Evolutionary conservation across 2,113 vertebrate species (phyloP).

Genomic region (Hippotragus niger): DNA sequence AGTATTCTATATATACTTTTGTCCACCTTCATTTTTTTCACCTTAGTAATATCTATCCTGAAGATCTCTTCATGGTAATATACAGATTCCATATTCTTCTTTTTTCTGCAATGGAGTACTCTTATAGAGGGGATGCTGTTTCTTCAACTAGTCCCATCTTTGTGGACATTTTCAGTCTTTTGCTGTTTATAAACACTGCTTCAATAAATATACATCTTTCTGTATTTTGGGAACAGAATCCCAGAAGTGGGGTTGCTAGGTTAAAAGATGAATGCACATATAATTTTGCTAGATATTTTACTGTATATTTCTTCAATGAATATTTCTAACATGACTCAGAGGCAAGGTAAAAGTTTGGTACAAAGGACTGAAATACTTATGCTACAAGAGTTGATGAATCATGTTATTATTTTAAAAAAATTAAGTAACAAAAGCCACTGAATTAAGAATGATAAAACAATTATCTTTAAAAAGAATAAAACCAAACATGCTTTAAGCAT

Average conservation of each 20-base stretch:
- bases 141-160: background rate
- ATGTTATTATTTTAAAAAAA: slow-evolving; percentile 54
- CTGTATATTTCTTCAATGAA: slow-evolving; percentile 40
- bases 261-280: slow-evolving; percentile 52
- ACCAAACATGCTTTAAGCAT: slow-evolving; percentile 52
- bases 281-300: slow-evolving; percentile 59
- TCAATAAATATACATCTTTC: slow-evolving; percentile 28
- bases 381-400: slow-evolving; percentile 51
- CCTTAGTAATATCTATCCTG: background rate
- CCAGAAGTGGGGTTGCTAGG: background rate
- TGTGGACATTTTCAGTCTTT: background rate
- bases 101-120: background rate
- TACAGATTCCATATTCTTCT: background rate
- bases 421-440: slow-evolving; percentile 47
- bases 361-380: slow-evolving; percentile 60
- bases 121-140: background rate
- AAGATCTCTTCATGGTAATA: slow-evolving; percentile 6
- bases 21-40: background rate
- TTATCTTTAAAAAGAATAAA: slow-evolving; percentile 51
- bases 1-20: background rate
- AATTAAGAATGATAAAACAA: slow-evolving; percentile 42
- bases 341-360: slow-evolving; percentile 24
- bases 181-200: background rate
- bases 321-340: slow-evolving; percentile 57
- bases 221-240: background rate